Conservation (phyloP, 2,888 invertebrate genomes). For the Protophormia terraenovae region DNA sequence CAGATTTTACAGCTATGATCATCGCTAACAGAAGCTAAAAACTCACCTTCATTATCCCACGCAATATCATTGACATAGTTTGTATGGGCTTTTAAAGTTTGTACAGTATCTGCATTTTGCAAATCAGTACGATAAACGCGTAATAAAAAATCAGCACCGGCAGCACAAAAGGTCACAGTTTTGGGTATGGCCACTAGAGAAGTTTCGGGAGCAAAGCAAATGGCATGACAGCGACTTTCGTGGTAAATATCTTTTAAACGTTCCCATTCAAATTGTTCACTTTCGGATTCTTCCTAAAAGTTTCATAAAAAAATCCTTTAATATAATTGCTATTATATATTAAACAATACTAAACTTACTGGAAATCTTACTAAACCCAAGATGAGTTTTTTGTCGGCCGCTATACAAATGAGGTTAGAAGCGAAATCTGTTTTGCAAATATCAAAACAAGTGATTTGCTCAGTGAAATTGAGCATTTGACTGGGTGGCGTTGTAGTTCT, state of each 20-base stretch:
- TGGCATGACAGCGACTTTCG: constrained; percentile 82
- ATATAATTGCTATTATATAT: not conserved
- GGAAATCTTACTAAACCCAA: constrained; percentile 84
- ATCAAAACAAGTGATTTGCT: constrained; percentile 83
- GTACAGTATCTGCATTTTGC: constrained; percentile 80
- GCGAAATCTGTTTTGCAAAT: constrained; percentile 86
- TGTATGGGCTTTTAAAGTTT: constrained; percentile 83
- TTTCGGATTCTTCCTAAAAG: constrained; percentile 82
- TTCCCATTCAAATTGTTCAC: constrained; percentile 83
- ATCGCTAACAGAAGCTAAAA: constrained; percentile 89
- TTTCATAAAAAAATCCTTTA: not conserved
- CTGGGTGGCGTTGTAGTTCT: constrained; percentile 77
- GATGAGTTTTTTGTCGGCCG: constrained; percentile 83
- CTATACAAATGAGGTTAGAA: constrained; percentile 84
- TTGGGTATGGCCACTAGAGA: constrained; percentile 84
- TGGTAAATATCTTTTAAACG: constrained; percentile 83
- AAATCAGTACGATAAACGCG: constrained; percentile 84
- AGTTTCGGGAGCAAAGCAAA: constrained; percentile 85
- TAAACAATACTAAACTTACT: constrained; percentile 80
- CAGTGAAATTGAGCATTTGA: constrained; percentile 82
- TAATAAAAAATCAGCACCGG: constrained; percentile 83
- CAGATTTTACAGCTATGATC: constrained; percentile 89
- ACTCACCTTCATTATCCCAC: constrained; percentile 87
- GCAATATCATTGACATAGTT: constrained; percentile 87
- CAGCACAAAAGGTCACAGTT: constrained; percentile 81